phyloP scores from a whole-genome alignment of 2,888 invertebrate genomes.

The Trimorus sp. region DNA sequence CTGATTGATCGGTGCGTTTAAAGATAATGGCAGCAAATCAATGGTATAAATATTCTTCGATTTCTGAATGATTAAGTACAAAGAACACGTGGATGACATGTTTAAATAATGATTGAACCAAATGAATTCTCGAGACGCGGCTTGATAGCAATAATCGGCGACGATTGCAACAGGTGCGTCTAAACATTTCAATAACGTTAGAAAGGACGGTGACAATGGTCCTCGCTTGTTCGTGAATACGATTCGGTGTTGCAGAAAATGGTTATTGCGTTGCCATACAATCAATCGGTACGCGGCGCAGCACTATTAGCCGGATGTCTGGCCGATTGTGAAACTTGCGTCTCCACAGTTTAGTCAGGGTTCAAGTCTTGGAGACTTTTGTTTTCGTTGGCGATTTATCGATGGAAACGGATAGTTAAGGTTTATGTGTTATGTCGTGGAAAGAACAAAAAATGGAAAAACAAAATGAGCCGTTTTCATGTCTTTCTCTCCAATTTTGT shows the following conservation, averaged over 20 bases:
- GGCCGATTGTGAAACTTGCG: slow-evolving; percentile 40
- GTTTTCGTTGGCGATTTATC: background rate
- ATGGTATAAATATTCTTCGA: slow-evolving; percentile 15
- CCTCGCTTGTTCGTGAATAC: slow-evolving; percentile 33
- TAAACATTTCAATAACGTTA: slow-evolving; percentile 15
- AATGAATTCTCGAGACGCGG: slow-evolving; percentile 6
- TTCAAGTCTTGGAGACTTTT: slow-evolving; percentile 19
- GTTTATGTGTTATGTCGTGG: too few species aligned
- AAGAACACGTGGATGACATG: slow-evolving; percentile 19
- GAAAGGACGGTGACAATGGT: slow-evolving; percentile 26
- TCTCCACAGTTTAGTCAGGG: slow-evolving; percentile 12
- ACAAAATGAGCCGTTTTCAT: slow-evolving; percentile 2
- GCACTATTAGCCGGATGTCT: slow-evolving; percentile 45
- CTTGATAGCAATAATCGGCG: slow-evolving; percentile 10
- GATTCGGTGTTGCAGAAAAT: slow-evolving; percentile 55
- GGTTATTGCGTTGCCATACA: slow-evolving; percentile 37
- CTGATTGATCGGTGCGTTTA: background rate
- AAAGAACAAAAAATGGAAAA: too few species aligned
- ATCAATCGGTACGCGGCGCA: slow-evolving; percentile 40
- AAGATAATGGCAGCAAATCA: too few species aligned
- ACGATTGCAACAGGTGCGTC: slow-evolving; percentile 18
- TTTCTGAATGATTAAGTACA: slow-evolving; percentile 35
- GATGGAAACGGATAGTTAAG: background rate
- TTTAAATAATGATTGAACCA: slow-evolving; percentile 16
- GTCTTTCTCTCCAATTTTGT: slow-evolving; percentile 60